Evolutionary conservation across 2,888 invertebrate species (phyloP), one percentile per base, ranked within the genome.

Genomic region (Mamestra brassicae): DNA sequence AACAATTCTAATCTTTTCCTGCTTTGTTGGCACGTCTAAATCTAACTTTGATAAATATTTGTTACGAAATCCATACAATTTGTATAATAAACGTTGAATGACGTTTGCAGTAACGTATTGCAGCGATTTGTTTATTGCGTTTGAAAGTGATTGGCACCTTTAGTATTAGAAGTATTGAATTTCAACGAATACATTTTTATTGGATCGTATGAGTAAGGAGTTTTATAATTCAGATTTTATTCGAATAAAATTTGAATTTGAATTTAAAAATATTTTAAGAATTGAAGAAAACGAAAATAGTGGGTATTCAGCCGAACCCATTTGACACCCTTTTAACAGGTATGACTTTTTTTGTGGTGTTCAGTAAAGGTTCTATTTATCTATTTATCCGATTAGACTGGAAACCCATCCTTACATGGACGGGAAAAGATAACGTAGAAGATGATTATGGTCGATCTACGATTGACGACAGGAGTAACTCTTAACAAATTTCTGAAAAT

Each of bases 111-210:
- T 26, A 26, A 36, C 45, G 47, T 42, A 80, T 54, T 54, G 54
- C 64, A 57, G 34, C 63, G 58, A 36, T 67, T 79, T 65, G 62
- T 67, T 55, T 77, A 80, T 80, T 72, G 73, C 71, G 76, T 65
- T 60, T 47, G 62, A 38, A 45, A 84, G 65, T 85, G 84, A 86
- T 66, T 81, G 84, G 74, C 67, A 72, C 54, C 63, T 76, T 76
- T 68, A 61, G 6, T 54, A 60, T 63, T 68, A 34, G 47, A 72
- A 57, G 54, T 60, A 60, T 85, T 80, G 74, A 71, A 74, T 76
- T 80, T 78, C 62, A 72, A 64, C 54, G 63, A 81, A 77, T 65
- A 61, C 8, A 83, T 81, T 85, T 26, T 70, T 71, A 75, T 74
- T 80, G 42, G 4, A 54, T 8, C 17, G 58, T 52, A 67, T 58